Evolutionary conservation across 2,797 vertebrate genomes (phyloP).

Genomic region (Columba guinea): DNA sequence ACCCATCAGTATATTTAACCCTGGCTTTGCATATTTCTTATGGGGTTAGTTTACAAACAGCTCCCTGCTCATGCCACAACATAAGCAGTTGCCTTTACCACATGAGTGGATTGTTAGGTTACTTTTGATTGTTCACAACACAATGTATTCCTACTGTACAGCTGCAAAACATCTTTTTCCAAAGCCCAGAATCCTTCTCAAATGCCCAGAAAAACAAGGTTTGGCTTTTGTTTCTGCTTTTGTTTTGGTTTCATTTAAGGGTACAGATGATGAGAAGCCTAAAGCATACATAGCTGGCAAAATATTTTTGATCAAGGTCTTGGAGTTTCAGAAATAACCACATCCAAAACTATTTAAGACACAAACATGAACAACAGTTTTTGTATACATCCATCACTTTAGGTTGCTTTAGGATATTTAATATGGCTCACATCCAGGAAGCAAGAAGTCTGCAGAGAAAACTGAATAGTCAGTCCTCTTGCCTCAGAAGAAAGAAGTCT

Average conservation of each 20-base stretch:
- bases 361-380: not conserved
- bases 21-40: not conserved
- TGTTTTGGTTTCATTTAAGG: not conserved
- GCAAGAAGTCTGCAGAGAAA: not conserved
- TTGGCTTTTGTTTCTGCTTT: not conserved
- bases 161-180: not conserved
- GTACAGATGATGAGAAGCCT: not conserved
- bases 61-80: not conserved
- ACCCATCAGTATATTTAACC: not conserved
- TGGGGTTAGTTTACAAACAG: slow-evolving; percentile 19
- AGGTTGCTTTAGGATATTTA: slow-evolving; percentile 24
- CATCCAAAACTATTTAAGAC: not conserved
- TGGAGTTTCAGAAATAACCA: not conserved
- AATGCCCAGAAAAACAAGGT: not conserved
- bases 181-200: not conserved
- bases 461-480: not conserved
- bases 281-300: not conserved
- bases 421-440: not conserved
- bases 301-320: not conserved
- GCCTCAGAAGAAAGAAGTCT: not conserved
- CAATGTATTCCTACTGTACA: not conserved
- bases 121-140: not conserved
- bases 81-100: not conserved
- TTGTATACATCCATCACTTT: not conserved
- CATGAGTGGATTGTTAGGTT: not conserved